phyloP scores from a whole-genome alignment of 2,888 invertebrate genomes.

The Dasysyrphus tricinctus region DNA sequence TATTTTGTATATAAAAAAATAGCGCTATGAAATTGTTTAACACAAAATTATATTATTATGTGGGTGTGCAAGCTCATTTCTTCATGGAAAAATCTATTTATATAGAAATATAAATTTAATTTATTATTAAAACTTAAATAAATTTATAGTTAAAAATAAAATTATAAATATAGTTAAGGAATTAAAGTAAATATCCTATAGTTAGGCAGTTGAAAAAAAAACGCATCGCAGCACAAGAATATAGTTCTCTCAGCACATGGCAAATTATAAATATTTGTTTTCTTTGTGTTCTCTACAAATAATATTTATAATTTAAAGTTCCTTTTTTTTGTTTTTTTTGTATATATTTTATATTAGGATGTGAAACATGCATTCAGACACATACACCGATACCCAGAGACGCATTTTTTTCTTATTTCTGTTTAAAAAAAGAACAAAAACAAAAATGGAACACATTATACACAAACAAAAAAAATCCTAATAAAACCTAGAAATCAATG shows the following conservation, averaged over 20 bases:
- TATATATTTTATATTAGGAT: conserved; percentile 26
- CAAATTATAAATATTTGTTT: conserved; percentile 15
- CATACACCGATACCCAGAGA: conserved; percentile 57
- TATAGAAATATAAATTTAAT: conserved; percentile 63
- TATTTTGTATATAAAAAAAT: conserved; percentile 70
- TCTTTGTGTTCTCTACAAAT: conserved; percentile 15
- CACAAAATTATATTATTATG: conserved; percentile 21
- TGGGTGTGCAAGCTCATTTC: conserved; percentile 73
- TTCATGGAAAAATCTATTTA: conserved; percentile 56
- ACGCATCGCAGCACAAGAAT: conserved; percentile 43
- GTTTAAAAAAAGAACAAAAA: conserved; percentile 18
- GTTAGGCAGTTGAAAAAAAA: conserved; percentile 37
- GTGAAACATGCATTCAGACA: conserved; percentile 60
- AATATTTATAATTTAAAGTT: conserved; percentile 8
- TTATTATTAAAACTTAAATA: conserved; percentile 38
- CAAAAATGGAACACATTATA: neutral
- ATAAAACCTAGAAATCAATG: conserved; percentile 11
- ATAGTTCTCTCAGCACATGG: conserved; percentile 38
- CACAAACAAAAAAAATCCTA: neutral
- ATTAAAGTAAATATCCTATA: neutral
- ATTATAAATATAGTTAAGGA: neutral
- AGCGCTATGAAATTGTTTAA: conserved; percentile 71
- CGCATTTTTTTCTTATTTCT: conserved; percentile 35
- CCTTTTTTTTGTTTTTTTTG: conserved; percentile 2
- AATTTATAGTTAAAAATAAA: neutral